phyloP scores from a whole-genome alignment of 1,140 invertebrate species.

The Diabrotica virgifera region DNA sequence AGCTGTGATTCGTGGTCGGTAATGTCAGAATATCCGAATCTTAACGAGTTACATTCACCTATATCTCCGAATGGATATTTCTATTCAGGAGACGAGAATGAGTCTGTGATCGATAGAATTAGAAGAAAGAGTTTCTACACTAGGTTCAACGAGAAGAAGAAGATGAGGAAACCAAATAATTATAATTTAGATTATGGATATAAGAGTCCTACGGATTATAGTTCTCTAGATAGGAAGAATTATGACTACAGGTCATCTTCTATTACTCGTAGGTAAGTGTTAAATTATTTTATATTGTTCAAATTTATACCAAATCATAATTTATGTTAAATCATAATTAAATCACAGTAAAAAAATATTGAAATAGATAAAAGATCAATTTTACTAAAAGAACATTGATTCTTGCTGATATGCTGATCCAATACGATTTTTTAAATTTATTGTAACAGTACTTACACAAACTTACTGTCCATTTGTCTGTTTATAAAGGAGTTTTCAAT shows the following conservation, averaged over 20 bases:
- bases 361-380: too few relatives aligned
- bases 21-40: slow-evolving; percentile 56
- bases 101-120: slow-evolving; percentile 74
- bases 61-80: slow-evolving; percentile 52
- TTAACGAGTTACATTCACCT: slow-evolving; percentile 49
- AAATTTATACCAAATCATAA: background rate
- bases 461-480: too few relatives aligned
- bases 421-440: too few relatives aligned
- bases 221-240: slow-evolving; percentile 37
- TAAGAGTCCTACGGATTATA: slow-evolving; percentile 35
- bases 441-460: too few relatives aligned
- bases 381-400: too few relatives aligned
- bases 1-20: slow-evolving; percentile 69
- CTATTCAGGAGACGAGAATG: slow-evolving; percentile 46
- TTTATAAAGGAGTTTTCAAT: too few relatives aligned
- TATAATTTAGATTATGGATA: slow-evolving; percentile 43
- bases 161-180: slow-evolving; percentile 43
- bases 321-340: background rate
- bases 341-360: too few relatives aligned
- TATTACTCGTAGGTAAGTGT: slow-evolving; percentile 19
- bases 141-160: slow-evolving; percentile 78
- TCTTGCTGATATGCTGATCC: too few relatives aligned
- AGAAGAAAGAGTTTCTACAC: slow-evolving; percentile 84
- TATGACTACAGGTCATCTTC: slow-evolving; percentile 26
- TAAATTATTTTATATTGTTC: background rate